Percentiles rank a stretch among this genome's conserved stretches.
These are phyloP conservation scores for Pungitius pungitius DNA, from an alignment of 2,113 vertebrate species.

Conservation along the genomic window DNA sequence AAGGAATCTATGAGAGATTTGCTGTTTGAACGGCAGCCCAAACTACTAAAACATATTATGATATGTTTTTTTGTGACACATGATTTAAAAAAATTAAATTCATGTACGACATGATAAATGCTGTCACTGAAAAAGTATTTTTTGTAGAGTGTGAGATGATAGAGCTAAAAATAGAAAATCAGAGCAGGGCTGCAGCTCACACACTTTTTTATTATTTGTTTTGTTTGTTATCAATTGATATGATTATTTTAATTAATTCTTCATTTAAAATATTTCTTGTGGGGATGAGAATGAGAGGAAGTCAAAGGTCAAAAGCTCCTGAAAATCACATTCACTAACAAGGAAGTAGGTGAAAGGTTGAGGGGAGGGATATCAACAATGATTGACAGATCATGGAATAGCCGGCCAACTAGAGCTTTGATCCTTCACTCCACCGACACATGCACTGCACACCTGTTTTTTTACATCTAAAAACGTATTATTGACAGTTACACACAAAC, in stretches of 20 bases:
- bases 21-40: background rate
- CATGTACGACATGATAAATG: background rate
- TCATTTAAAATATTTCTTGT: background rate
- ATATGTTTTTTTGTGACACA: background rate
- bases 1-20: background rate
- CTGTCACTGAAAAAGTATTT: background rate
- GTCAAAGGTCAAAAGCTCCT: conserved; percentile 28
- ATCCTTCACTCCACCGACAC: background rate
- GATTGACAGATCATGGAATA: conserved; percentile 63
- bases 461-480: background rate
- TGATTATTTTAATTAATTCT: background rate
- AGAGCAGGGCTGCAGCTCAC: background rate
- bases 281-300: background rate
- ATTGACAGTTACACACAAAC: background rate
- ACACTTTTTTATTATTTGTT: background rate
- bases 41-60: background rate
- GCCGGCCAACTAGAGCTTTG: conserved; percentile 26
- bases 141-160: background rate
- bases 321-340: conserved; percentile 38
- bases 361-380: conserved; percentile 50
- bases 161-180: background rate
- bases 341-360: conserved; percentile 72
- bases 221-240: too few species aligned
- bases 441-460: background rate
- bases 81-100: background rate